Conservation (phyloP, 37 sponge, comb jelly and placozoan species). For the Geodia barretti region DNA sequence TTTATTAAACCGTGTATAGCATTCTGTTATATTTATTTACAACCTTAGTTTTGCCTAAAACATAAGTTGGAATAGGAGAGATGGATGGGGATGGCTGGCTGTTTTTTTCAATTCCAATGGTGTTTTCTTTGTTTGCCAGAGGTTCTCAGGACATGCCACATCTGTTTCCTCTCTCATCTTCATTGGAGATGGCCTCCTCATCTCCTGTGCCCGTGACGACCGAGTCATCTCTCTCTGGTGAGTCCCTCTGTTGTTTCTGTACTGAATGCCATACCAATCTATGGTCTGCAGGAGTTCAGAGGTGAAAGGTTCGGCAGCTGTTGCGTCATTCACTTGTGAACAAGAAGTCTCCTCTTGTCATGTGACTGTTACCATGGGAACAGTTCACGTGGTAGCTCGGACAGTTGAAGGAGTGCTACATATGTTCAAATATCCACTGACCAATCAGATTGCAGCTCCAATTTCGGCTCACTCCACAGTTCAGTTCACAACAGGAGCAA, state of each 20-base stretch:
- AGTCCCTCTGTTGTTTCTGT: background rate
- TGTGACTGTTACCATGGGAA: background rate
- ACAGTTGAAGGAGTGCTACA: slow-evolving; percentile 7
- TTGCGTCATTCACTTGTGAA: slow-evolving; percentile 27
- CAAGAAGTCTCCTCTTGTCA: slow-evolving; percentile 3
- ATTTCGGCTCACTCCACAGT: slow-evolving; percentile 18
- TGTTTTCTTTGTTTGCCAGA: too few relatives aligned
- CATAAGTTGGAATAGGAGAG: too few relatives aligned
- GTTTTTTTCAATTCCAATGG: too few relatives aligned
- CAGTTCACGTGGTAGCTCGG: slow-evolving; percentile 2
- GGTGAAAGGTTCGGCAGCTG: background rate
- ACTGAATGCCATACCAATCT: background rate
- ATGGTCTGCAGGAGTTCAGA: background rate
- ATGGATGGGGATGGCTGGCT: too few relatives aligned
- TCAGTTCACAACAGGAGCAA: slow-evolving; percentile 8
- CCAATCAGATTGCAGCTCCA: slow-evolving; percentile 11
- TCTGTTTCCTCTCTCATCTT: background rate
- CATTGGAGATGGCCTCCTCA: background rate
- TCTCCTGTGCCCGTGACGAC: slow-evolving; percentile 24
- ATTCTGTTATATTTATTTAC: too few relatives aligned
- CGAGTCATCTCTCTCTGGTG: slow-evolving; percentile 33
- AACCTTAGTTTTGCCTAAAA: too few relatives aligned
- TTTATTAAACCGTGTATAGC: too few relatives aligned
- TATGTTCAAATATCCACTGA: slow-evolving; percentile 24
- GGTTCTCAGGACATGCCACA: slow-evolving; percentile 40